A percentile compares a stretch with the other conserved stretches of the same genome.
phyloP scores from a whole-genome alignment of 2,888 invertebrate genomes.

The Onthophagus sagittarius region DNA sequence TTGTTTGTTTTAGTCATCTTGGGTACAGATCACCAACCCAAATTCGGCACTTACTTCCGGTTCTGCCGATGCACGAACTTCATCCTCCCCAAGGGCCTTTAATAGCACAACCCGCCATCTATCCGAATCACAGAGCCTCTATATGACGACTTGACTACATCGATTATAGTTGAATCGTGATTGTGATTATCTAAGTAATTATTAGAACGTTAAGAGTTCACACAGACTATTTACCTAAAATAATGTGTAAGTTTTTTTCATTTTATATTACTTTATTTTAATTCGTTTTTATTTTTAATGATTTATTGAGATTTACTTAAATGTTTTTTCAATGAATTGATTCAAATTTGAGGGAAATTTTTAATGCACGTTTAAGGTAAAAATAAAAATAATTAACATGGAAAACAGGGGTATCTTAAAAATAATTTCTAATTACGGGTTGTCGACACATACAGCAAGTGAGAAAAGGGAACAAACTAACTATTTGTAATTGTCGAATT shows the following conservation, averaged over 20 bases:
- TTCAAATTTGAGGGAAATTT: not conserved
- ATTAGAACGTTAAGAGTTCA: not conserved
- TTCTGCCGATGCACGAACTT: slow-evolving; percentile 49
- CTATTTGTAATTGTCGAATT: slow-evolving; percentile 22
- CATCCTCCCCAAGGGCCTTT: slow-evolving; percentile 45
- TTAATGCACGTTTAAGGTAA: not conserved
- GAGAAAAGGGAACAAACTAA: slow-evolving; percentile 33
- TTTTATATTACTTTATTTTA: not conserved
- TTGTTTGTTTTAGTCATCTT: slow-evolving; percentile 39
- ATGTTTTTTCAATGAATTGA: not conserved
- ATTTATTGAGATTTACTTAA: no score
- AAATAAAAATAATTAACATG: not conserved
- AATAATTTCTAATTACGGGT: slow-evolving; percentile 21
- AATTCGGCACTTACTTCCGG: slow-evolving; percentile 45
- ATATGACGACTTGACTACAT: slow-evolving; percentile 39
- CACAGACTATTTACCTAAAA: slow-evolving; percentile 1
- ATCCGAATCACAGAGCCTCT: slow-evolving; percentile 49
- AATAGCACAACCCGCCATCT: slow-evolving; percentile 47
- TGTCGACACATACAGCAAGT: slow-evolving; percentile 28
- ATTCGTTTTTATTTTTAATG: not conserved
- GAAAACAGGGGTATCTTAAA: slow-evolving; percentile 10
- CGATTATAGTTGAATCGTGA: slow-evolving; percentile 19
- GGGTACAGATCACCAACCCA: slow-evolving; percentile 47
- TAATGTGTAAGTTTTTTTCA: not conserved
- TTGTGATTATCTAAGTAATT: slow-evolving; percentile 18